phyloP scores from a whole-genome alignment of 2,888 invertebrate genomes.

The Gasteruption jaculator region DNA sequence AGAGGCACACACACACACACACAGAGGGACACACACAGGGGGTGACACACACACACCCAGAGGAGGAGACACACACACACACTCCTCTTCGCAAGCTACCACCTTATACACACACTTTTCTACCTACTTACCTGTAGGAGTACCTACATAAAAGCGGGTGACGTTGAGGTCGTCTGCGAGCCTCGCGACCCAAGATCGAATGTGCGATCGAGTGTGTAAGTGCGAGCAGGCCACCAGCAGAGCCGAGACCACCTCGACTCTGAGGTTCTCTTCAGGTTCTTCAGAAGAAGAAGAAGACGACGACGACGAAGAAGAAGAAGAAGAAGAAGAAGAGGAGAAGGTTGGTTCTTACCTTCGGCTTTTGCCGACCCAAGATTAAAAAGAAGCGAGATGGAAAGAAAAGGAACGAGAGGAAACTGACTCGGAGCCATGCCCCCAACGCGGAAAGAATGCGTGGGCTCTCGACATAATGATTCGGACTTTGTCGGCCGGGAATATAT shows the following conservation, averaged over 20 bases:
- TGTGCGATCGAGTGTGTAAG: constrained; percentile 49
- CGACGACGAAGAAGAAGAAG: too few relatives aligned
- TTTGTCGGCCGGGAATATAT: constrained; percentile 42
- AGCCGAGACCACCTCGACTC: constrained; percentile 47
- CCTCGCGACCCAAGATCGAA: constrained; percentile 41
- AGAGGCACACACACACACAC: too few relatives aligned
- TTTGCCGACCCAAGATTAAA: constrained; percentile 34
- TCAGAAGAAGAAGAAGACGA: too few relatives aligned
- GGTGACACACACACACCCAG: too few relatives aligned
- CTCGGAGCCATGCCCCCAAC: constrained; percentile 25
- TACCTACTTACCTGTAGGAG: too few relatives aligned
- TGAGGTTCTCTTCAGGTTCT: constrained; percentile 25
- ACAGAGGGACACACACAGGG: too few relatives aligned
- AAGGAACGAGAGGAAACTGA: constrained; percentile 20
- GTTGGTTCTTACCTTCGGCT: too few relatives aligned
- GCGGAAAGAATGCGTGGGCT: constrained; percentile 44
- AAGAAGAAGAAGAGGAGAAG: too few relatives aligned
- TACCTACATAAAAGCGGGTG: constrained; percentile 28
- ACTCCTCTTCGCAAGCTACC: too few relatives aligned
- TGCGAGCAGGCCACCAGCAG: constrained; percentile 52
- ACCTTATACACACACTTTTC: too few relatives aligned
- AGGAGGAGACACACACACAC: too few relatives aligned
- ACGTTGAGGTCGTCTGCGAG: constrained; percentile 36
- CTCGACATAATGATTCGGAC: constrained; percentile 47
- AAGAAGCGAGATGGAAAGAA: constrained; percentile 20